Percentiles rank a stretch among this genome's conserved stretches.
phyloP scores from a whole-genome alignment of 2,797 vertebrate genomes.

The Enteromius afrohamiltoni region DNA sequence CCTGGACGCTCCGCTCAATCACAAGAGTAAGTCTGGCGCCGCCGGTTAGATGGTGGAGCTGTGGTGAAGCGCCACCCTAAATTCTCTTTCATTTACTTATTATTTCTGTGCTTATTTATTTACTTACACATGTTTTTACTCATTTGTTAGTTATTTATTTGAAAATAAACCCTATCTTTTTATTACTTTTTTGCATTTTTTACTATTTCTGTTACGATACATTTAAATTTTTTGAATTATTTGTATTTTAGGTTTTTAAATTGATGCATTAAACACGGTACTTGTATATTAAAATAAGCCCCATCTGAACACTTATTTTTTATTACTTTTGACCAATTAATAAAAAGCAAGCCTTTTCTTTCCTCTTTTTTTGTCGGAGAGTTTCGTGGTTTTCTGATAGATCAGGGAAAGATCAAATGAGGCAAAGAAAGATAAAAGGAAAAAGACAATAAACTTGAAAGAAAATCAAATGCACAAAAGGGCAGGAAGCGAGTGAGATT shows the following conservation, averaged over 20 bases:
- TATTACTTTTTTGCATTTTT: not conserved
- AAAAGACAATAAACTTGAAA: not conserved
- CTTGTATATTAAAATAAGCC: not conserved
- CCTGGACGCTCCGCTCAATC: conserved; percentile 77
- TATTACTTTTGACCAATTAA: not conserved
- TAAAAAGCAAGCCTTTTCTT: not conserved
- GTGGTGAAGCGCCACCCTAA: not conserved
- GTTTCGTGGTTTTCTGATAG: not conserved
- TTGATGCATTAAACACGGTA: no score
- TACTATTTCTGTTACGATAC: not conserved
- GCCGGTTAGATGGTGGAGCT: not conserved
- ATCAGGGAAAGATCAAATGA: not conserved
- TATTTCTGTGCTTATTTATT: not conserved
- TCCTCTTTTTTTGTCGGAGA: not conserved
- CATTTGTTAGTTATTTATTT: not conserved
- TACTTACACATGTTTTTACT: not conserved
- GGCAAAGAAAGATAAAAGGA: not conserved
- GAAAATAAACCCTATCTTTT: not conserved
- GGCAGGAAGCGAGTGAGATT: conserved; percentile 16
- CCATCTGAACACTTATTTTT: not conserved
- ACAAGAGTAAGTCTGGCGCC: conserved; percentile 71
- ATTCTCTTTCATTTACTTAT: not conserved
- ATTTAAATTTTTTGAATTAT: not conserved
- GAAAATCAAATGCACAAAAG: not conserved
- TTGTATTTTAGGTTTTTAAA: not conserved